Conservation (phyloP, 2,888 invertebrate species). For the Pandemis heparana region DNA sequence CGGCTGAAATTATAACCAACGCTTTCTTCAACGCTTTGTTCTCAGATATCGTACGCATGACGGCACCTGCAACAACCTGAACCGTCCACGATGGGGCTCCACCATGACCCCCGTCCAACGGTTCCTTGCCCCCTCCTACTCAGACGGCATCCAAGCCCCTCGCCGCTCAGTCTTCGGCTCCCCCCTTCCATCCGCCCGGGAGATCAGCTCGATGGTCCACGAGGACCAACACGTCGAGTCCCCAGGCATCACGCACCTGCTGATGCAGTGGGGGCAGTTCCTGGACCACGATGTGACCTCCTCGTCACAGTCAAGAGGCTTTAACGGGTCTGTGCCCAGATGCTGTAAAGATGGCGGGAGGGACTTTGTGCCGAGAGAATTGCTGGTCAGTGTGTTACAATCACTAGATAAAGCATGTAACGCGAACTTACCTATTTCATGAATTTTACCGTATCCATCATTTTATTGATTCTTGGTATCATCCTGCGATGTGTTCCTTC, state of each 20-base stretch:
- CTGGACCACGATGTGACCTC: constrained; percentile 95
- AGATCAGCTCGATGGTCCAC: constrained; percentile 89
- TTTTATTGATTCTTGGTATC: background rate
- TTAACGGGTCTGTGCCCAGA: constrained; percentile 92
- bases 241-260: constrained; percentile 90
- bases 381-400: constrained; percentile 83
- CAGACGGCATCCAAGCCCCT: constrained; percentile 89
- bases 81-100: constrained; percentile 92
- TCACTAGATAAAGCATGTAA: too few relatives aligned
- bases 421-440: background rate
- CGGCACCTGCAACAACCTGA: constrained; percentile 95
- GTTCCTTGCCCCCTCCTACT: constrained; percentile 92
- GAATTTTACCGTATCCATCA: too few relatives aligned
- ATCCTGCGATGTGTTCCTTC: background rate
- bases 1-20: too few relatives aligned
- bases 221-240: constrained; percentile 87
- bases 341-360: constrained; percentile 89
- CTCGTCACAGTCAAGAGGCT: constrained; percentile 90
- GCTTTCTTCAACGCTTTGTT: background rate
- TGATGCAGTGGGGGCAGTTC: constrained; percentile 97
- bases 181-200: constrained; percentile 90
- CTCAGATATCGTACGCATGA: constrained; percentile 92
- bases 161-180: constrained; percentile 86
- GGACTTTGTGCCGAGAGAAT: constrained; percentile 86
- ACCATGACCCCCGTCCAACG: constrained; percentile 93